phyloP scores from a whole-genome alignment of 2,888 invertebrate species.

The Stenichneumon culpator region DNA sequence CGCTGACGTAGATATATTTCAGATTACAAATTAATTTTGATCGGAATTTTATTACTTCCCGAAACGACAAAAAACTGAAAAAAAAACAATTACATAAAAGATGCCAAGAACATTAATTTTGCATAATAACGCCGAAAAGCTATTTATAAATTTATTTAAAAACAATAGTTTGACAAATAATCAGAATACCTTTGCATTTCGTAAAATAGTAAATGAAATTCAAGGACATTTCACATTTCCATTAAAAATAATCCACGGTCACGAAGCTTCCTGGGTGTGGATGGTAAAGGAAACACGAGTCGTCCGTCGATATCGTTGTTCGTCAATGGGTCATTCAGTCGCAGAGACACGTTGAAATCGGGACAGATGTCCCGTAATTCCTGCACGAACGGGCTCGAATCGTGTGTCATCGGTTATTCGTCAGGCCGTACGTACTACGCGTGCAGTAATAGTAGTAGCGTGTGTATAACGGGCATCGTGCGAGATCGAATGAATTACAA shows the following conservation, averaged over 20 bases:
- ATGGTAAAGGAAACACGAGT: not conserved
- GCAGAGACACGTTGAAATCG: slow-evolving; percentile 32
- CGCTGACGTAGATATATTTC: too few relatives aligned
- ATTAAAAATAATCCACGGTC: not conserved
- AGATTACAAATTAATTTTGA: too few relatives aligned
- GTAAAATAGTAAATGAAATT: too few relatives aligned
- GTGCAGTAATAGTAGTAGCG: slow-evolving; percentile 2
- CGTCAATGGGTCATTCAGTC: slow-evolving; percentile 45
- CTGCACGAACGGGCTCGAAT: slow-evolving; percentile 22
- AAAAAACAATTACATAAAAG: too few relatives aligned
- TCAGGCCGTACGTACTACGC: slow-evolving; percentile 5
- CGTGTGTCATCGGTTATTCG: slow-evolving; percentile 4
- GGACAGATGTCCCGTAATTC: slow-evolving; percentile 40
- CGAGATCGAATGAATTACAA: slow-evolving; percentile 41
- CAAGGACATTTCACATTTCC: too few relatives aligned
- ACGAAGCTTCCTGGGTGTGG: not conserved
- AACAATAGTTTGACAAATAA: too few relatives aligned
- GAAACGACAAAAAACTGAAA: too few relatives aligned
- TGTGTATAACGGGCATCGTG: slow-evolving; percentile 38
- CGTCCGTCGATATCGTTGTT: not conserved
- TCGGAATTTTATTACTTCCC: too few relatives aligned
- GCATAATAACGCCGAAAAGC: too few relatives aligned
- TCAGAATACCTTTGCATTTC: too few relatives aligned
- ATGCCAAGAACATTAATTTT: too few relatives aligned
- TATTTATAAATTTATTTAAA: too few relatives aligned